Percentiles rank a stretch among this genome's conserved stretches.
Conservation (phyloP, 1,140 invertebrate species). For the Spodoptera frugiperda region DNA sequence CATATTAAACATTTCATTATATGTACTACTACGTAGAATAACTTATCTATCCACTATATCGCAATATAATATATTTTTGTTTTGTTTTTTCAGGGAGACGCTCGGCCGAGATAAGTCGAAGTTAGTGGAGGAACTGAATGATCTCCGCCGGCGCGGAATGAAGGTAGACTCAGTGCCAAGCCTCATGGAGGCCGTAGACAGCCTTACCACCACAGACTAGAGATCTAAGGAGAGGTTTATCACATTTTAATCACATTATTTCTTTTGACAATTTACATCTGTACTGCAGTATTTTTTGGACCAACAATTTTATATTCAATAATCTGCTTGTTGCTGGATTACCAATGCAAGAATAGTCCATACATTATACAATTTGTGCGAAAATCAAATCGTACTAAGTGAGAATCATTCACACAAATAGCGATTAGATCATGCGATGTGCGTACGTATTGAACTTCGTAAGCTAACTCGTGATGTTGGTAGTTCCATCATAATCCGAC, state of each 20-base stretch:
- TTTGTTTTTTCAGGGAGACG: slow-evolving; percentile 86
- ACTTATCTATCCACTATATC: no score
- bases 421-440: no score
- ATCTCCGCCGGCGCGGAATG: slow-evolving; percentile 88
- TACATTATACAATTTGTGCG: no score
- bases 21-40: no score
- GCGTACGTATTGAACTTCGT: background rate
- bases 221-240: slow-evolving; percentile 10
- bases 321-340: no score
- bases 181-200: slow-evolving; percentile 87
- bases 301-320: background rate
- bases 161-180: slow-evolving; percentile 86
- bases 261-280: background rate
- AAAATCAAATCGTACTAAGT: no score
- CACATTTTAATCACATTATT: background rate
- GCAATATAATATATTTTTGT: no score
- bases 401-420: no score
- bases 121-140: slow-evolving; percentile 87
- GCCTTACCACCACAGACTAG: slow-evolving; percentile 69
- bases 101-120: slow-evolving; percentile 88
- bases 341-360: no score
- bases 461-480: background rate
- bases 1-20: no score
- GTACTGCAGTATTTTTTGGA: background rate
- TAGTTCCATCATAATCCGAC: slow-evolving; percentile 3